Evolutionary conservation across 2,888 invertebrate genomes (phyloP).

Genomic region (Polyploca ridens): DNA sequence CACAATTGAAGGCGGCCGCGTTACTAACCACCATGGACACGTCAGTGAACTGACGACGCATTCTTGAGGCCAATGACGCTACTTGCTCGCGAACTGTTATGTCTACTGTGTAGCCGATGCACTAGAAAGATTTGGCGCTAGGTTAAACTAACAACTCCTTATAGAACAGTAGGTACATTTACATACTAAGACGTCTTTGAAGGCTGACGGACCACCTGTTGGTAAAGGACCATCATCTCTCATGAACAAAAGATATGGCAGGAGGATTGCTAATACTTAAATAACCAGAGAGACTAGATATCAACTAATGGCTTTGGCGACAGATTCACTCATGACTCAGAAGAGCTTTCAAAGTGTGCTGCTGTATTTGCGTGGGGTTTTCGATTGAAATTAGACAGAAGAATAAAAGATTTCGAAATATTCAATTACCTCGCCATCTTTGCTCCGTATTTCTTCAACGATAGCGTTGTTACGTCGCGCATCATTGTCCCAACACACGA

Average conservation of each 20-base stretch:
- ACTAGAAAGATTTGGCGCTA: slow-evolving; percentile 41
- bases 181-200: too few relatives aligned
- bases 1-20: slow-evolving; percentile 61
- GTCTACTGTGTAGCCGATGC: slow-evolving; percentile 75
- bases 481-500: slow-evolving; percentile 77
- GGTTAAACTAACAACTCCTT: not conserved
- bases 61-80: slow-evolving; percentile 61
- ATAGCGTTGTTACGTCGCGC: slow-evolving; percentile 64
- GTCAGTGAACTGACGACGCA: slow-evolving; percentile 66
- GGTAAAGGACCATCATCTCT: too few relatives aligned
- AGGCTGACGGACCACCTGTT: too few relatives aligned
- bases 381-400: not conserved
- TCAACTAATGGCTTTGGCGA: too few relatives aligned
- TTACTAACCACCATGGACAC: slow-evolving; percentile 76
- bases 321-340: too few relatives aligned
- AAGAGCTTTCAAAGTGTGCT: too few relatives aligned
- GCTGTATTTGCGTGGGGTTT: too few relatives aligned
- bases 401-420: not conserved
- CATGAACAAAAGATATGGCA: too few relatives aligned
- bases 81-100: slow-evolving; percentile 78
- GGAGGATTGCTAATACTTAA: too few relatives aligned
- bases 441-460: slow-evolving; percentile 69
- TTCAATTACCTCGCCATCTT: slow-evolving; percentile 69
- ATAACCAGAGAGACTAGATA: too few relatives aligned
- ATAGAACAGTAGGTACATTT: too few relatives aligned